A percentile compares a stretch with the other conserved stretches of the same genome.
These are phyloP conservation scores for Catharus ustulatus DNA, from an alignment of 2,797 vertebrate species.

Conservation along the genomic window DNA sequence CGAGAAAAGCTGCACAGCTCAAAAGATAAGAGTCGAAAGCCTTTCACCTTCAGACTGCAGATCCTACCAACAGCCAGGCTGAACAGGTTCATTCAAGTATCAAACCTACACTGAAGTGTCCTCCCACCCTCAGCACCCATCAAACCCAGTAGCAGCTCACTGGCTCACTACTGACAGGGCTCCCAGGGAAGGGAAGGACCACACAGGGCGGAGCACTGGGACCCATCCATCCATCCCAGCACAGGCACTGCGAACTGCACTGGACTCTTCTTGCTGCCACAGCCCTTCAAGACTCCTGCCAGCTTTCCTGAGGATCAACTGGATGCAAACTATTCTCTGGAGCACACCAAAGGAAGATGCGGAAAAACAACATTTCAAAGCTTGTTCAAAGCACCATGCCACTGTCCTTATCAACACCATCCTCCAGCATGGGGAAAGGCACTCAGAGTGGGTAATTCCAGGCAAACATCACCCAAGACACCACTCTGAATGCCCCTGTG, in stretches of 20 bases:
- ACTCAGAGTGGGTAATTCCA: background rate
- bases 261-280: accelerated
- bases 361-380: background rate
- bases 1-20: background rate
- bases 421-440: background rate
- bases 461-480: background rate
- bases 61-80: background rate
- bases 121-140: background rate
- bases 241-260: background rate
- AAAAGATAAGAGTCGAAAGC: background rate
- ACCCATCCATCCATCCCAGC: background rate
- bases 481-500: background rate
- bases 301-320: background rate
- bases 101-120: background rate
- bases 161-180: background rate
- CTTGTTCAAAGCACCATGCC: background rate
- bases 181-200: background rate
- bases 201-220: accelerated
- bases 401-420: background rate
- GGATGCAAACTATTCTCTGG: background rate
- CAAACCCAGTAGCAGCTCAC: background rate
- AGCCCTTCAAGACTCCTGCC: background rate
- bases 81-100: conserved; percentile 38
- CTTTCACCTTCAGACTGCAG: conserved; percentile 1
- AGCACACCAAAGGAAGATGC: background rate